Percentiles rank a stretch among this genome's conserved stretches.
phyloP scores from a whole-genome alignment of 2,113 vertebrate species.

The Stigmatopora nigra region DNA sequence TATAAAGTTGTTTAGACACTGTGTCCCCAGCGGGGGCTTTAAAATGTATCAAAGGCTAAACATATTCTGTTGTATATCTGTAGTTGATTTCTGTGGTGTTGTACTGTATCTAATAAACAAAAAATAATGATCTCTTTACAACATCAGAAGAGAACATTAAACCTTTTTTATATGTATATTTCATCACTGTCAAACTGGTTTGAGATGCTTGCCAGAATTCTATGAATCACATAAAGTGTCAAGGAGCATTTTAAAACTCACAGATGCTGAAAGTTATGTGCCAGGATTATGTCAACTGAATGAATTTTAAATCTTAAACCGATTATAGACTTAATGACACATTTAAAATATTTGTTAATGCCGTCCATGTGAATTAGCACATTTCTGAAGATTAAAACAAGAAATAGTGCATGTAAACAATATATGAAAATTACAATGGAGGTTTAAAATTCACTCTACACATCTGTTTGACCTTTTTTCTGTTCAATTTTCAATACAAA shows the following conservation, averaged over 20 bases:
- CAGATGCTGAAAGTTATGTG: neutral
- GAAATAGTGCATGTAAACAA: too few species aligned
- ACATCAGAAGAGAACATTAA: neutral
- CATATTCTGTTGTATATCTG: conserved; percentile 1
- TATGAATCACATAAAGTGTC: neutral
- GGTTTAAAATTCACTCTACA: too few species aligned
- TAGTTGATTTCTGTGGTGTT: conserved; percentile 1
- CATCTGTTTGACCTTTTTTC: too few species aligned
- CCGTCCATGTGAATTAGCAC: neutral
- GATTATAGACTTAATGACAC: neutral
- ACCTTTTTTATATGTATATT: neutral
- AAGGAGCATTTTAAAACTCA: neutral
- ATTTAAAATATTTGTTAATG: neutral
- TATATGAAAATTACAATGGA: too few species aligned
- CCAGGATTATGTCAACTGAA: neutral
- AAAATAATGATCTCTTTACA: conserved; percentile 1
- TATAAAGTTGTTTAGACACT: conserved; percentile 15
- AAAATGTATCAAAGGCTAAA: conserved; percentile 3
- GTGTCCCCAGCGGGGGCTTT: neutral
- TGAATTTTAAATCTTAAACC: neutral
- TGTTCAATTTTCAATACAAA: too few species aligned
- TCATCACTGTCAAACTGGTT: neutral
- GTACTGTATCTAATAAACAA: conserved; percentile 6
- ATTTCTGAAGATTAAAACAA: neutral
- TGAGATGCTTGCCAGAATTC: neutral